A percentile compares a stretch with the other conserved stretches of the same genome.
Evolutionary conservation across 2,113 vertebrate genomes (phyloP).

Genomic region (Gasterosteus aculeatus): DNA sequence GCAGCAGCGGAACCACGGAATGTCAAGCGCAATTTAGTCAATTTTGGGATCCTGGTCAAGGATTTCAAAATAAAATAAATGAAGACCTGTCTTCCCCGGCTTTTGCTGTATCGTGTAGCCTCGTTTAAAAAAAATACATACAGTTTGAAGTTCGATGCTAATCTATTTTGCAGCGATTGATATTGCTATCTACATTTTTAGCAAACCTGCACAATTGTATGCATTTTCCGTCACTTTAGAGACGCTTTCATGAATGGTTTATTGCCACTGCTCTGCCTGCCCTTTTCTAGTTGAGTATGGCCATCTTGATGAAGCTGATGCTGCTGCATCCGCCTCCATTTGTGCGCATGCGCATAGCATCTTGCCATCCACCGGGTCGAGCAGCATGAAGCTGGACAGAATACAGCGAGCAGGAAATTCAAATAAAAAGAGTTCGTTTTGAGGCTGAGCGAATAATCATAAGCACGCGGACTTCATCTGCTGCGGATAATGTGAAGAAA

Average conservation of each 20-base stretch:
- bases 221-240: not conserved
- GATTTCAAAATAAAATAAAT: slow-evolving; percentile 56
- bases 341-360: slow-evolving; percentile 70
- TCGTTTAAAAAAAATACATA: not conserved
- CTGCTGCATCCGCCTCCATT: slow-evolving; percentile 54
- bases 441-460: not conserved
- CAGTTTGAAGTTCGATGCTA: not conserved
- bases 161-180: not conserved
- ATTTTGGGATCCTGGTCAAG: no score
- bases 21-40: not conserved
- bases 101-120: not conserved
- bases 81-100: not conserved
- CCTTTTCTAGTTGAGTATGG: not conserved
- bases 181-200: no score
- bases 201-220: not conserved
- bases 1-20: not conserved
- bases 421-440: not conserved
- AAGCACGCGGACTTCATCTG: not conserved
- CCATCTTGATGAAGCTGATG: slow-evolving; percentile 19
- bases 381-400: slow-evolving; percentile 34
- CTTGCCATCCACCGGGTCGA: slow-evolving; percentile 38
- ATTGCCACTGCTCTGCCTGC: not conserved
- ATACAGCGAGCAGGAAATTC: slow-evolving; percentile 5
- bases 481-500: not conserved
- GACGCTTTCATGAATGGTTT: not conserved